Evolutionary conservation across 2,797 vertebrate genomes (phyloP).

Genomic region (Pteronotus mesoamericanus): DNA sequence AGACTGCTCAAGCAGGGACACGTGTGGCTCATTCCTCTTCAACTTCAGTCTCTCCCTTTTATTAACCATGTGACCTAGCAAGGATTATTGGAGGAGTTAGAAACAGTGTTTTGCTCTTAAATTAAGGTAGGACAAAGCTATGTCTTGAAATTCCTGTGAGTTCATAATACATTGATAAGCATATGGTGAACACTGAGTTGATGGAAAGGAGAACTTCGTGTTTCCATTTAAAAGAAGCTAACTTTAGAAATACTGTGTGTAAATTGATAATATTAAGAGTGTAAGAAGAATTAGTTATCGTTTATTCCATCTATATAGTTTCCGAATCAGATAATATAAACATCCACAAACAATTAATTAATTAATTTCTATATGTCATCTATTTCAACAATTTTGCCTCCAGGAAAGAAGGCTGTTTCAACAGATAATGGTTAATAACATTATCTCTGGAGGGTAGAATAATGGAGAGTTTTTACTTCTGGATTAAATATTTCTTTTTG

Average conservation of each 20-base stretch:
- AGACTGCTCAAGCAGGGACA: neutral
- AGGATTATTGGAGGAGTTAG: neutral
- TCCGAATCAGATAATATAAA: neutral
- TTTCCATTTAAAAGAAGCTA: constrained; percentile 16
- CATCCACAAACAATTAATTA: neutral
- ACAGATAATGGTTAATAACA: constrained; percentile 1
- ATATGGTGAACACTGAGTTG: neutral
- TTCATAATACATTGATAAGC: neutral
- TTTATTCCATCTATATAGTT: neutral
- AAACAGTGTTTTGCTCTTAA: constrained; percentile 16
- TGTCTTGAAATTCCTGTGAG: constrained; percentile 4
- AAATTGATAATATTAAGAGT: constrained; percentile 10
- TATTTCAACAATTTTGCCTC: constrained; percentile 8
- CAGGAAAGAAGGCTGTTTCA: neutral
- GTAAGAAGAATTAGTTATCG: constrained; percentile 18
- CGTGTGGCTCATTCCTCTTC: neutral
- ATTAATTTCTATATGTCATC: neutral
- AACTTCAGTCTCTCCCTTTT: neutral
- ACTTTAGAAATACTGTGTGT: neutral
- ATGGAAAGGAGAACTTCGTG: neutral
- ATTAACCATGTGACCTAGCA: neutral
- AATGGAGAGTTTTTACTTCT: neutral
- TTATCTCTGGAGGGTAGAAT: neutral
- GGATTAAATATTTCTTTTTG: neutral
- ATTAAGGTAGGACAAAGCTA: neutral